Percentiles rank a stretch among this genome's conserved stretches.
These are phyloP conservation scores for Python bivittatus DNA, from an alignment of 2,113 vertebrate species.

Conservation along the genomic window DNA sequence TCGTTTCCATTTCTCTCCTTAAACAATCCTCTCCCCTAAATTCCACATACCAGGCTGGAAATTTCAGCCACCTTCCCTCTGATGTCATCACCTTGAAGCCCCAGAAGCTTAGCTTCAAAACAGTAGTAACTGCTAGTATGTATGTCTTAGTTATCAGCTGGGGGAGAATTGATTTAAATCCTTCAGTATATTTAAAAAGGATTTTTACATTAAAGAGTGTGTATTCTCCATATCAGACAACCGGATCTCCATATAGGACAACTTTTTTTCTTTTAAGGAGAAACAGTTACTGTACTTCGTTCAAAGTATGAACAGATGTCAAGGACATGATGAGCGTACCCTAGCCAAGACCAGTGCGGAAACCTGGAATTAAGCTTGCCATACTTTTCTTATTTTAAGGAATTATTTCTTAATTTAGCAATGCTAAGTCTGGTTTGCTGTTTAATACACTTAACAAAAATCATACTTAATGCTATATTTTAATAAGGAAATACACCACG, in stretches of 20 bases:
- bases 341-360: neutral
- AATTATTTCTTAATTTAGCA: neutral
- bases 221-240: neutral
- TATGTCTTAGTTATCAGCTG: neutral
- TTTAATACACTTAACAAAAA: neutral
- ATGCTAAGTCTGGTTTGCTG: neutral
- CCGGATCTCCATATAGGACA: neutral
- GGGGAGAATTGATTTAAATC: neutral
- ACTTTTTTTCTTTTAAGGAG: neutral
- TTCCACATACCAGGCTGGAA: neutral
- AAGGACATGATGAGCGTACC: no score
- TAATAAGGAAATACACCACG: neutral
- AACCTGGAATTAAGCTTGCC: neutral
- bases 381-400: neutral
- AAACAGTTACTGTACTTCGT: neutral
- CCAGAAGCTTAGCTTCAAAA: neutral
- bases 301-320: no score
- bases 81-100: neutral
- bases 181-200: neutral
- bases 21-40: neutral
- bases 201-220: neutral
- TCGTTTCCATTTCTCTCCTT: neutral
- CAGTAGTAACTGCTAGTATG: neutral
- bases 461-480: neutral
- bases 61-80: no score